Conservation (phyloP, 2,797 vertebrate species). For the Clarias pachynema region DNA sequence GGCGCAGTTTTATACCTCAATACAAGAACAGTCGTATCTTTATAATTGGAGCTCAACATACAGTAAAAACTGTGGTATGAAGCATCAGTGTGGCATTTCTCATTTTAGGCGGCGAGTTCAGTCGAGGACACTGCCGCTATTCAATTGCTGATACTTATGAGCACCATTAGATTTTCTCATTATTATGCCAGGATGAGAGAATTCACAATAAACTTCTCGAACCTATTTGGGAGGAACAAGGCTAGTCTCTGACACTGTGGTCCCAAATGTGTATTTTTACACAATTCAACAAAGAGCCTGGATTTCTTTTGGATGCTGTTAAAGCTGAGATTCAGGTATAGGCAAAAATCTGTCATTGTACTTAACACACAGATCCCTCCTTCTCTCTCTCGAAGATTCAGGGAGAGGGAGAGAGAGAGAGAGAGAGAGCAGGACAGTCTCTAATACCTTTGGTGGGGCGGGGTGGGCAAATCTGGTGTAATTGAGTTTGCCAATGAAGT, state of each 20-base stretch:
- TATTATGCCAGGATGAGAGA: neutral
- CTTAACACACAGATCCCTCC: neutral
- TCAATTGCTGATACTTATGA: neutral
- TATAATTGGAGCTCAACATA: neutral
- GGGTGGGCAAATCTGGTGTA: slow-evolving; percentile 44
- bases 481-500: slow-evolving; percentile 56
- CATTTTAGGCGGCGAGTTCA: neutral
- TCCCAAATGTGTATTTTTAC: neutral
- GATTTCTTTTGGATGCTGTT: neutral
- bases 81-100: neutral
- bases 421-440: slow-evolving; percentile 31
- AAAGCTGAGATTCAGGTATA: slow-evolving; percentile 22
- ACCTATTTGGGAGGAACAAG: neutral
- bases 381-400: neutral
- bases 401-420: slow-evolving; percentile 1
- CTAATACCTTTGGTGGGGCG: slow-evolving; percentile 43
- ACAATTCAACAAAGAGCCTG: neutral
- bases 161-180: neutral
- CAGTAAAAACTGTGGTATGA: neutral
- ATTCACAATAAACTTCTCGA: neutral
- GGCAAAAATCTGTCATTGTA: neutral
- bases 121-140: neutral
- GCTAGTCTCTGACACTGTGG: neutral
- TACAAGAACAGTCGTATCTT: neutral
- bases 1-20: neutral